Evolutionary conservation across 1,140 invertebrate genomes (phyloP).

Genomic region (Habropoda laboriosa): DNA sequence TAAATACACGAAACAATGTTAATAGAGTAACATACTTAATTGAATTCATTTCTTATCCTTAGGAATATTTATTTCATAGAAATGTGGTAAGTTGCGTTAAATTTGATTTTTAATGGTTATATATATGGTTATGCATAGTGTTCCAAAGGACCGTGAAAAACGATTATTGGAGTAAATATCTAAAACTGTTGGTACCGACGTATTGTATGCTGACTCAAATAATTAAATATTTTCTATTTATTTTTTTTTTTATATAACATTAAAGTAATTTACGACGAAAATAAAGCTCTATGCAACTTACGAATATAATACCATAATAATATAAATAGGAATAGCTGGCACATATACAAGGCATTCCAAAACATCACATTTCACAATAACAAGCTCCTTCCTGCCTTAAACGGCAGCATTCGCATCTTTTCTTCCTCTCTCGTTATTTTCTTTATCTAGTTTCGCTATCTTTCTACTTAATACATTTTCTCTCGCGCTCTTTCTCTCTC

Average conservation of each 20-base stretch:
- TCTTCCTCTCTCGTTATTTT: not conserved
- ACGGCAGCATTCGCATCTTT: constrained; percentile 17
- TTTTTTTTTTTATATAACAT: constrained; percentile 23
- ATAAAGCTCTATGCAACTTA: constrained; percentile 56
- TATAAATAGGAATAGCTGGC: constrained; percentile 78
- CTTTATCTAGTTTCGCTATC: constrained; percentile 13
- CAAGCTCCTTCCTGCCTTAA: constrained; percentile 23
- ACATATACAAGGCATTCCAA: constrained; percentile 78
- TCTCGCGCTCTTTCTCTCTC: not conserved
- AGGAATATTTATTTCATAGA: not conserved
- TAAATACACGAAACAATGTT: not conserved
- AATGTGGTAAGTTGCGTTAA: not conserved
- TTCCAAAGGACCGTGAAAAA: constrained; percentile 2
- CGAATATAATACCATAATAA: constrained; percentile 70
- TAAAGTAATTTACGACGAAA: constrained; percentile 43
- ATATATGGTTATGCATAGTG: not conserved
- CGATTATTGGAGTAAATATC: not conserved
- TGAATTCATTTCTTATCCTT: not conserved
- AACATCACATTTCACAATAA: constrained; percentile 69
- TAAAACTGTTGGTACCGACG: constrained; percentile 28
- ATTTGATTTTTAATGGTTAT: not conserved
- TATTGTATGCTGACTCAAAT: not conserved
- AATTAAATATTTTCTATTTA: constrained; percentile 19
- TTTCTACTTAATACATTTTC: constrained; percentile 23
- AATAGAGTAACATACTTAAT: not conserved